phyloP scores from a whole-genome alignment of 2,797 vertebrate genomes.

The Pelobates cultripes region DNA sequence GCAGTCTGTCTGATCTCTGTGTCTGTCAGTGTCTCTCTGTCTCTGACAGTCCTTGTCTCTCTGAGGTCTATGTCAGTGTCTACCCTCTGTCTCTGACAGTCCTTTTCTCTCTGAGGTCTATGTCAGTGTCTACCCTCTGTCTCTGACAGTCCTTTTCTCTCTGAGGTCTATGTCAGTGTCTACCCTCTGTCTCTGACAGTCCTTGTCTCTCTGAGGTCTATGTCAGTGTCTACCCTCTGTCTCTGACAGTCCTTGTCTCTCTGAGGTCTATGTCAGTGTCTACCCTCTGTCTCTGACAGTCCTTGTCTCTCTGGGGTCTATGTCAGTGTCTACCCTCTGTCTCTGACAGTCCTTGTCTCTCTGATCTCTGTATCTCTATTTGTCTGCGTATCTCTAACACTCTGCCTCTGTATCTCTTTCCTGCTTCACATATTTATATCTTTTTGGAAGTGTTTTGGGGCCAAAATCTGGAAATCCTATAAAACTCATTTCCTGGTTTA shows the following conservation, averaged over 20 bases:
- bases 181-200: neutral
- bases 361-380: neutral
- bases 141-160: neutral
- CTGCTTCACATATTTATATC: conserved; percentile 34
- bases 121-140: neutral
- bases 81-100: neutral
- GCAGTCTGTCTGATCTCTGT: neutral
- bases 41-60: neutral
- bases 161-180: neutral
- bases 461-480: conserved; percentile 52
- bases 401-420: neutral
- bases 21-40: neutral
- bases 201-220: neutral
- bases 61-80: neutral
- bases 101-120: neutral
- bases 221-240: neutral
- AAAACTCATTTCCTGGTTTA: conserved; percentile 53
- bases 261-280: neutral
- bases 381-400: neutral
- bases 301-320: neutral
- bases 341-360: neutral
- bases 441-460: neutral
- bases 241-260: neutral
- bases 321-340: neutral
- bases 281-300: neutral